Base-by-base conservation (phyloP, 2,888 invertebrate genomes). In the Eilema depressum region DNA sequence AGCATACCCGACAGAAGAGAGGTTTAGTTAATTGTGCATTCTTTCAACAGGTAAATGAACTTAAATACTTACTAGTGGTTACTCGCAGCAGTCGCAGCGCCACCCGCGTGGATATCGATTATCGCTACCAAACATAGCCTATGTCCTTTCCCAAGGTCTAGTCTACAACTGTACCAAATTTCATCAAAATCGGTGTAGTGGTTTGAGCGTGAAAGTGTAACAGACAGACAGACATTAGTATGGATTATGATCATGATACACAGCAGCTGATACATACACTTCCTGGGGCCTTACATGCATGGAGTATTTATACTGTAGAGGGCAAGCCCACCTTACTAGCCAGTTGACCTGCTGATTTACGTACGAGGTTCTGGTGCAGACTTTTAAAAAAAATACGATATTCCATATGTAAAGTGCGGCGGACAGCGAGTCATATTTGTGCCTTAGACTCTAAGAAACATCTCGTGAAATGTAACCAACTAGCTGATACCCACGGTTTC, bases 41-140 rank as follows among this genome's bases (percentile, higher is more conserved):
- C n/a, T 11, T 11, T 12, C 11, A 64, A n/a, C 26, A 65, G 65
- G 65, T 65, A 65, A 64, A 47, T 63, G 1, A 37, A 12, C 14
- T 37, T n/a, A 23, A 10, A 41, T 41, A 37, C 33, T 37, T 41
- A 17, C 17, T n/a, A n/a, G n/a, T n/a, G n/a, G n/a, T n/a, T n/a
- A n/a, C n/a, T n/a, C n/a, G n/a, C n/a, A n/a, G n/a, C n/a, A n/a
- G n/a, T n/a, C n/a, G n/a, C n/a, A n/a, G n/a, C n/a, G n/a, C n/a
- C n/a, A n/a, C n/a, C n/a, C n/a, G n/a, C n/a, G n/a, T n/a, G n/a
- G n/a, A n/a, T n/a, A n/a, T n/a, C n/a, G n/a, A n/a, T n/a, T n/a
- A n/a, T n/a, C n/a, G n/a, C n/a, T n/a, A n/a, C n/a, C n/a, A n/a
- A n/a, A n/a, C n/a, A n/a, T n/a, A n/a, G n/a, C n/a, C n/a, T n/a